Evolutionary conservation across 2,888 invertebrate species (phyloP).

Genomic region (Pterostichus madidus): DNA sequence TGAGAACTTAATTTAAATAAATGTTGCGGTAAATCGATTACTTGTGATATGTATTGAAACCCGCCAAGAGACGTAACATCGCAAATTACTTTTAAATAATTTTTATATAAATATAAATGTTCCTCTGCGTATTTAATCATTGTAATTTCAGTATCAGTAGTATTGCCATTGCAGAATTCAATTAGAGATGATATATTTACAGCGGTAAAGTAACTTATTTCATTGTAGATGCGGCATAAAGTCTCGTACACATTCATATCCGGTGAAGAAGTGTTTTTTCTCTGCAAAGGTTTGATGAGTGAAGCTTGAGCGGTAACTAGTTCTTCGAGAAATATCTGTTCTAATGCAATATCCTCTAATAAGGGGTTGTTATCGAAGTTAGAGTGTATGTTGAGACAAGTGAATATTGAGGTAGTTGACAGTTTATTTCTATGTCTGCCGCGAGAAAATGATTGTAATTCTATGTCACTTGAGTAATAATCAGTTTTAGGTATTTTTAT

Average conservation of each 20-base stretch:
- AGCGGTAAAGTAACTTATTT: constrained; percentile 84
- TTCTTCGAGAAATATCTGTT: constrained; percentile 86
- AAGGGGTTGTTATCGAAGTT: constrained; percentile 69
- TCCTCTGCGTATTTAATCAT: constrained; percentile 86
- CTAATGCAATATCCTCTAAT: constrained; percentile 75
- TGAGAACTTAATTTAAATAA: constrained; percentile 72
- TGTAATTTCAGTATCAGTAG: constrained; percentile 83
- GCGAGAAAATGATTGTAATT: constrained; percentile 54
- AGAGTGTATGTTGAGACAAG: constrained; percentile 71
- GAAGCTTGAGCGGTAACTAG: constrained; percentile 82
- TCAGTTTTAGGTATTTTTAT: constrained; percentile 70
- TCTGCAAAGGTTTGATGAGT: constrained; percentile 83
- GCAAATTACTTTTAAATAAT: constrained; percentile 85
- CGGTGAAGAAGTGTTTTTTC: constrained; percentile 80
- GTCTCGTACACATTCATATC: constrained; percentile 83
- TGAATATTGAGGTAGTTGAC: constrained; percentile 71
- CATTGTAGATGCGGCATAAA: constrained; percentile 84
- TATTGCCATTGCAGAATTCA: constrained; percentile 84
- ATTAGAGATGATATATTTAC: constrained; percentile 85
- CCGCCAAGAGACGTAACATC: constrained; percentile 87
- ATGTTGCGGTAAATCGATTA: constrained; percentile 81
- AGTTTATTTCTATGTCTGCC: constrained; percentile 69
- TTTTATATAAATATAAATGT: constrained; percentile 84
- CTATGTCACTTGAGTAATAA: constrained; percentile 57
- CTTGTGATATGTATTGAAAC: constrained; percentile 82